A percentile compares a stretch with the other conserved stretches of the same genome.
phyloP scores from a whole-genome alignment of 2,797 vertebrate genomes.

The Microctenopoma lineatum region DNA sequence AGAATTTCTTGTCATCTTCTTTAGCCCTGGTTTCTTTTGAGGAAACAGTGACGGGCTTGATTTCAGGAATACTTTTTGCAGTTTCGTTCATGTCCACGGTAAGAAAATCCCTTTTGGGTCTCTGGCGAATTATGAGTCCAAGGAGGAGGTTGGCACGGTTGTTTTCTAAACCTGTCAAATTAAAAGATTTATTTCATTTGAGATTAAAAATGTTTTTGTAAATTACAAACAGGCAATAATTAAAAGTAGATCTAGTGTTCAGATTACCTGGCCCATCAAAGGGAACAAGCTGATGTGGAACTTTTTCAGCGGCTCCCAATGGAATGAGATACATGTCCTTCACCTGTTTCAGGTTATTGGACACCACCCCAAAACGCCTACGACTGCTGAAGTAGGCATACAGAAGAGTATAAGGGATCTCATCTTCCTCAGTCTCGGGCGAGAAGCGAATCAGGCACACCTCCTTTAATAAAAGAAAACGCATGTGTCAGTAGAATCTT shows the following conservation, averaged over 20 bases:
- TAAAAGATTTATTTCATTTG: constrained; percentile 40
- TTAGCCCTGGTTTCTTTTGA: constrained; percentile 74
- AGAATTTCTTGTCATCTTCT: constrained; percentile 88
- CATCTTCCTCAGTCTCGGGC: constrained; percentile 97
- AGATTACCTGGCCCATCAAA: constrained; percentile 97
- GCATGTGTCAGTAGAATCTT: constrained; percentile 39
- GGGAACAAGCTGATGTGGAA: constrained; percentile 97
- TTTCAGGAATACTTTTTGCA: constrained; percentile 85
- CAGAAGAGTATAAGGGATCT: constrained; percentile 95
- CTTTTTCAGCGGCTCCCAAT: constrained; percentile 93
- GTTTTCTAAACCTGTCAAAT: constrained; percentile 90
- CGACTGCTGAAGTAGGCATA: constrained; percentile 99
- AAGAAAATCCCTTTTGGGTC: constrained; percentile 91
- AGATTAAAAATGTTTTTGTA: neutral
- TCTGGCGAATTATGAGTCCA: constrained; percentile 96
- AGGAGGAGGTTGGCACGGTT: constrained; percentile 95
- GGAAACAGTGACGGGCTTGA: constrained; percentile 84
- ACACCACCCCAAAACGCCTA: constrained; percentile 95
- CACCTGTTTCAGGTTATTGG: constrained; percentile 97
- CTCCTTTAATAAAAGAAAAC: constrained; percentile 84
- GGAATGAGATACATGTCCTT: constrained; percentile 99
- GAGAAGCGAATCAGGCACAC: constrained; percentile 96
- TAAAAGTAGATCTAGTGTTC: neutral
- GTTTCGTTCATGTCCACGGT: constrained; percentile 84
- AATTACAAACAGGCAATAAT: constrained; percentile 12